Evolutionary conservation across 2,888 invertebrate species (phyloP).

Genomic region (Macropis europaea): DNA sequence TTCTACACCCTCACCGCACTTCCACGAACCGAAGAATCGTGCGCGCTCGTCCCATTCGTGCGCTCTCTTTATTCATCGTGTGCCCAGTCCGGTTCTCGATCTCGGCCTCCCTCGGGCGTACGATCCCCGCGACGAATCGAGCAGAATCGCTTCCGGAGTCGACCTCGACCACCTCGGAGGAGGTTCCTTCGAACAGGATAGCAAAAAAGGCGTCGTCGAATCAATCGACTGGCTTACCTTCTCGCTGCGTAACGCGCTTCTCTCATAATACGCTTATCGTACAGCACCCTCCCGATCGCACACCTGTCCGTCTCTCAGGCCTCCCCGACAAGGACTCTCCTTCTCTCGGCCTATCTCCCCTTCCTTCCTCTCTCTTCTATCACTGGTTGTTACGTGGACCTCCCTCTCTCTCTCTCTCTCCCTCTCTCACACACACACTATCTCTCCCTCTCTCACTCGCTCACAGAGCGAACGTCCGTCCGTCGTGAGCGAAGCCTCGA

Average conservation of each 20-base stretch:
- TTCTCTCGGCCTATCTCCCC: background rate
- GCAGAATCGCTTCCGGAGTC: background rate
- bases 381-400: too few relatives aligned
- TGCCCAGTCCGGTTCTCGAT: slow-evolving; percentile 26
- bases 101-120: background rate
- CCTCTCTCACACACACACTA: background rate
- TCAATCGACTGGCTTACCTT: slow-evolving; percentile 47
- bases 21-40: slow-evolving; percentile 29
- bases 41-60: slow-evolving; percentile 2
- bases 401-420: background rate
- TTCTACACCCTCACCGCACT: slow-evolving; percentile 25
- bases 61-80: slow-evolving; percentile 35
- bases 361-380: too few relatives aligned
- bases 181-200: too few relatives aligned
- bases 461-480: background rate
- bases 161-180: too few relatives aligned
- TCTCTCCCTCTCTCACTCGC: background rate
- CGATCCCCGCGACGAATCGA: too few relatives aligned
- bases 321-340: background rate
- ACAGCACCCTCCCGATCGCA: slow-evolving; percentile 28
- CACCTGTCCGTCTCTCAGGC: background rate
- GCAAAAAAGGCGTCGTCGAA: slow-evolving; percentile 45
- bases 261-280: slow-evolving; percentile 31
- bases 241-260: slow-evolving; percentile 33
- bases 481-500: background rate